Evolutionary conservation across 2,888 invertebrate genomes (phyloP), one percentile per base, ranked within the genome.

Genomic region (Bugula neritina): DNA sequence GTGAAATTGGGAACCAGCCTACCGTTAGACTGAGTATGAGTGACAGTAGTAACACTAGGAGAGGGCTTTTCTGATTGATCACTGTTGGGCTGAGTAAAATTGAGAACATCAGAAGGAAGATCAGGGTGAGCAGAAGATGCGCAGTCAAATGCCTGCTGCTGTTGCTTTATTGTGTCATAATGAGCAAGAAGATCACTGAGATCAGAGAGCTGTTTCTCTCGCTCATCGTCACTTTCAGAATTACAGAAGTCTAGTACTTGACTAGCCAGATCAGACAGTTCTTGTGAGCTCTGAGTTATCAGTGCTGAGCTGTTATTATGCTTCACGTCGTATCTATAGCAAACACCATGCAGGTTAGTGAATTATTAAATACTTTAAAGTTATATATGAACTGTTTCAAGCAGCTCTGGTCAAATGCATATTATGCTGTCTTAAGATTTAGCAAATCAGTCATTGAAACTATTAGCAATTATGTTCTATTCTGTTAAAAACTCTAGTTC

Each of bases 111-210:
- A 3, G 3, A 13, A 55, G 21, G 55, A 13, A n/a, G 5, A 25
- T 55, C 55, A 5, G 21, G 3, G n/a, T 17, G 5, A 13, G 55
- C n/a, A 17, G 55, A 5, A 5, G 13, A 13, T 3, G 13, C 17
- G 13, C n/a, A 31, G 13, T 63, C 10, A 31, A 63, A 63, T 13
- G 3, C 31, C 27, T 63, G 29, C 34, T 63, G 63, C 31, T 63
- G 63, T n/a, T 63, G 27, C 31, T 63, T 63, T 31, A 63, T 63
- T 13, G 31, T 31, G 27, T 63, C 63, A 63, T 63, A 63, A n/a
- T 63, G 63, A 27, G 63, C 63, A 2, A 63, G 27, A 29, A 63
- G 31, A 1, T 63, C 63, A 63, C 34, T 27, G 63, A 63, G 63
- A 27, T 63, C 63, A 31, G 63, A 63, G 63, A 63, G 63, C 2